Evolutionary conservation across 2,888 invertebrate species (phyloP).

Genomic region (Aphidius colemani): DNA sequence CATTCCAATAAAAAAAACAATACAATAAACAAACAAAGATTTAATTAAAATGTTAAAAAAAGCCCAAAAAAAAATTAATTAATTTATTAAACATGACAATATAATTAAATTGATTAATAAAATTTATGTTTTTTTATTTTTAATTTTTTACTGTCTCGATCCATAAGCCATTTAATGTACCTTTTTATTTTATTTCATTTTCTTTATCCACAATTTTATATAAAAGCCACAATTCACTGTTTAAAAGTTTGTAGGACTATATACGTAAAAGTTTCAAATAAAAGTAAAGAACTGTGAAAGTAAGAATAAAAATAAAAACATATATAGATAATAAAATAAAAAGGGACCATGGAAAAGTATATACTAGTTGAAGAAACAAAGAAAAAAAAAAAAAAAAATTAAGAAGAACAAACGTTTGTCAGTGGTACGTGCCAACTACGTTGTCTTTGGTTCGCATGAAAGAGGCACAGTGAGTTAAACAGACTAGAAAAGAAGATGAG

Average conservation of each 20-base stretch:
- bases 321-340: conserved; percentile 3
- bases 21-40: too few species aligned
- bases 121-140: background rate
- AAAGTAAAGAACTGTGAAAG: conserved; percentile 17
- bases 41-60: too few species aligned
- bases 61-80: too few species aligned
- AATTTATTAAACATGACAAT: too few species aligned
- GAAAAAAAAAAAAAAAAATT: background rate
- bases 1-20: background rate
- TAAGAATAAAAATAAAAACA: background rate
- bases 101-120: too few species aligned
- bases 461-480: conserved; percentile 4
- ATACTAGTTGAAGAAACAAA: background rate
- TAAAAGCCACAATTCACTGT: conserved; percentile 31
- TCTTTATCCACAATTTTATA: background rate
- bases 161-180: too few species aligned
- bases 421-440: conserved; percentile 35
- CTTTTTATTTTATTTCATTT: too few species aligned
- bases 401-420: conserved; percentile 36
- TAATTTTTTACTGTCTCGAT: too few species aligned
- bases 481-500: background rate
- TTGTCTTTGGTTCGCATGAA: conserved; percentile 1
- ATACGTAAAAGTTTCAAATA: conserved; percentile 34
- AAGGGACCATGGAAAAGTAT: too few species aligned
- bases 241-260: background rate